These are phyloP conservation scores for Emmelina monodactyla DNA, from an alignment of 2,888 invertebrate genomes.

Conservation along the genomic window DNA sequence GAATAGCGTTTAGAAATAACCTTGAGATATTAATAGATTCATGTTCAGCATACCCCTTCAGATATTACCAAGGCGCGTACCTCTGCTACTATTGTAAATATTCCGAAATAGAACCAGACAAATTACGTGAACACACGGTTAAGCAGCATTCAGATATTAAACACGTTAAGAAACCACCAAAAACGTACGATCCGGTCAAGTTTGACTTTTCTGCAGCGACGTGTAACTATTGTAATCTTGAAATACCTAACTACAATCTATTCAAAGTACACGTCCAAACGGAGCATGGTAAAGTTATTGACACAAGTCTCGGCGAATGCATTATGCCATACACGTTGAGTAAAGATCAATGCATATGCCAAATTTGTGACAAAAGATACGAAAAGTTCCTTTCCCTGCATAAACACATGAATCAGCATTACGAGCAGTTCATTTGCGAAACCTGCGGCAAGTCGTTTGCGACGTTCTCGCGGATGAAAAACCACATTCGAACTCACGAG, in stretches of 20 bases:
- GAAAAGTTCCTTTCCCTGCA: constrained; percentile 52
- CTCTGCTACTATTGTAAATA: constrained; percentile 49
- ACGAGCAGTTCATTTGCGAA: constrained; percentile 52
- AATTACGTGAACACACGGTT: constrained; percentile 41
- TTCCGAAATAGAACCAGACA: constrained; percentile 47
- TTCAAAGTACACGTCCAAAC: constrained; percentile 38
- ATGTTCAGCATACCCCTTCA: constrained; percentile 52
- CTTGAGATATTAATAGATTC: constrained; percentile 39
- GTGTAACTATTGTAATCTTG: constrained; percentile 38
- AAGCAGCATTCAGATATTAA: constrained; percentile 30
- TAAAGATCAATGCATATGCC: constrained; percentile 44
- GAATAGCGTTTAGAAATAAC: constrained; percentile 43
- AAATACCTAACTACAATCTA: constrained; percentile 32
- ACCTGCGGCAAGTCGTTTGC: constrained; percentile 54
- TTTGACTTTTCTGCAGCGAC: constrained; percentile 40
- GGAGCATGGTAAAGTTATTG: constrained; percentile 38
- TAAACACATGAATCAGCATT: constrained; percentile 57
- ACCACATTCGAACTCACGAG: constrained; percentile 46
- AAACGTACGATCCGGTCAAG: constrained; percentile 53
- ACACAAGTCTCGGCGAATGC: constrained; percentile 40
- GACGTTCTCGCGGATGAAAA: constrained; percentile 47
- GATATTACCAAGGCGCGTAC: constrained; percentile 50
- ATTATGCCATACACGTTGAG: constrained; percentile 49
- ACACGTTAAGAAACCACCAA: constrained; percentile 35
- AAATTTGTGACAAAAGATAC: constrained; percentile 48